Evolutionary conservation across 2,888 invertebrate genomes (phyloP), one percentile per base, ranked within the genome.

Genomic region (Macrosoma leucophasiata): DNA sequence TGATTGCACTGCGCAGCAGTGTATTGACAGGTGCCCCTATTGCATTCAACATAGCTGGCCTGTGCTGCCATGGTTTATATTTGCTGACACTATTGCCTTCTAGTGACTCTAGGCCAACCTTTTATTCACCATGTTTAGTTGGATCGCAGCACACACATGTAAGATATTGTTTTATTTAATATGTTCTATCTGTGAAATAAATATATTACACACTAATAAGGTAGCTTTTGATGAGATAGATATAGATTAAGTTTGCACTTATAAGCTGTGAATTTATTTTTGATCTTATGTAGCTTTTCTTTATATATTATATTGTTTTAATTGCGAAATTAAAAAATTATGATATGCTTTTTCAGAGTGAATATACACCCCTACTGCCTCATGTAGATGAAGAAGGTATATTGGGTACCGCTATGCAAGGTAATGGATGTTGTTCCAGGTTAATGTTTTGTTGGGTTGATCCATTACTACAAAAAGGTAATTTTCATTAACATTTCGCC

Each of bases 401-500:
- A 49, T 73, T 95, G 45, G 95, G 95, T 0, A 89, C 91, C 32
- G 95, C 95, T 2, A 92, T 95, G 88, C 93, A 95, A 70, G 88
- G 90, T 42, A 82, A 85, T 8, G 87, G 88, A 32, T 87, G 86
- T 58, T 56, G 90, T 2, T 94, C 95, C 0, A 89, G 89, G 58
- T 77, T 97, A n/a, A 71, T 91, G 13, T 95, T 97, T 66, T 85
- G 89, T 40, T 97, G 97, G 97, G 95, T 96, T 1, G 88, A 91
- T 44, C 93, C 94, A 2, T 72, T 97, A 34, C 91, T 97, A 70
- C 72, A 87, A 36, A 95, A 95, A 81, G 97, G 87, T 76, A 64
- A 33, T 18, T 36, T 8, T 29, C 12, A 29, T n/a, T 10, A n/a
- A n/a, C n/a, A n/a, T n/a, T n/a, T n/a, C n/a, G n/a, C n/a, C n/a